Evolutionary conservation across 2,888 invertebrate species (phyloP).

Genomic region (Dorcus hopei): DNA sequence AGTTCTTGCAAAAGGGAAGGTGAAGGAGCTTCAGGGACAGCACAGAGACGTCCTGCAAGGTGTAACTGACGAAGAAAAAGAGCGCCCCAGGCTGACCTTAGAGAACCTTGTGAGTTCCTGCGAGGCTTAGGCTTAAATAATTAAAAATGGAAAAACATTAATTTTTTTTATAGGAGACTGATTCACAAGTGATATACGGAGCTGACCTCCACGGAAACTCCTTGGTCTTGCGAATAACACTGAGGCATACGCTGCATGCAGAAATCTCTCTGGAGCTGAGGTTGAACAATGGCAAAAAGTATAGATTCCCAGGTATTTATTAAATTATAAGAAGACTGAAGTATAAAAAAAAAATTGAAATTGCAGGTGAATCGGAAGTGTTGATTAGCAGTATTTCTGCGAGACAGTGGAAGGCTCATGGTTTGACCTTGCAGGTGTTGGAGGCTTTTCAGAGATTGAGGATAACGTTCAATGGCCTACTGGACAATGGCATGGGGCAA

Average conservation of each 20-base stretch:
- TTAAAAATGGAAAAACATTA: not conserved
- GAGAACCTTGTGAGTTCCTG: slow-evolving; percentile 37
- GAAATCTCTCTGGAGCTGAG: slow-evolving; percentile 10
- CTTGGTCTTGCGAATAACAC: slow-evolving; percentile 5
- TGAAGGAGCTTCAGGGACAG: slow-evolving; percentile 33
- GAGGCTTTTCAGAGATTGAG: slow-evolving; percentile 62
- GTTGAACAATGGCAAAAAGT: slow-evolving; percentile 7
- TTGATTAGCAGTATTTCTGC: slow-evolving; percentile 42
- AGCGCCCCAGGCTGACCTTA: slow-evolving; percentile 29
- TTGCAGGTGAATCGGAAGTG: slow-evolving; percentile 54
- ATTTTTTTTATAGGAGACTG: slow-evolving; percentile 10
- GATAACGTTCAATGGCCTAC: slow-evolving; percentile 66
- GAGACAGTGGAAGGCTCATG: slow-evolving; percentile 57
- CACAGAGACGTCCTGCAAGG: slow-evolving; percentile 19
- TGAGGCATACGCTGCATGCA: slow-evolving; percentile 8
- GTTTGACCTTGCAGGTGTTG: slow-evolving; percentile 60
- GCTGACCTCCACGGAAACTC: slow-evolving; percentile 10
- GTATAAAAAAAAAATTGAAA: not conserved
- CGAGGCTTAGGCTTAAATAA: slow-evolving; percentile 4
- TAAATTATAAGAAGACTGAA: not conserved
- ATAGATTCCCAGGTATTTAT: slow-evolving; percentile 11
- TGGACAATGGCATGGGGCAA: slow-evolving; percentile 35
- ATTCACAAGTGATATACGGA: slow-evolving; percentile 11
- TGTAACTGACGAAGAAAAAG: slow-evolving; percentile 22
- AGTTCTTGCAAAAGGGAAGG: slow-evolving; percentile 32